Evolutionary conservation across 2,888 invertebrate species (phyloP), one percentile per base, ranked within the genome.

Genomic region (Germaria angustata): DNA sequence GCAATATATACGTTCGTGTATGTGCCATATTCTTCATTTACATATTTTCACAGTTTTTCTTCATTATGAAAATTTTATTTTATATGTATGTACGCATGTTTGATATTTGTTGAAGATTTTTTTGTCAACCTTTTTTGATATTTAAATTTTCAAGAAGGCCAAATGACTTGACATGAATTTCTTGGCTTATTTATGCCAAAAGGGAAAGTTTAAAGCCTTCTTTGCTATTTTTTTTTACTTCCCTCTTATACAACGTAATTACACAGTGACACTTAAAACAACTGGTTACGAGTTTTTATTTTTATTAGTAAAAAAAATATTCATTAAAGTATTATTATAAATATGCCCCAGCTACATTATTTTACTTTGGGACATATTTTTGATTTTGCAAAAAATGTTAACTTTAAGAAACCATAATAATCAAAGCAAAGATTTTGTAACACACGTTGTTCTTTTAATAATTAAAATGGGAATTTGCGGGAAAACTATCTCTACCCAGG

Each of bases 61-160:
- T 80, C 61, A 80, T 63, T 75, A 63, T 75, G 46, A 65, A 32
- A 71, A 34, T 65, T 51, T n/a, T 75, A 36, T 63, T n/a, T 15
- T 72, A 68, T 63, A 65, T 71, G 39, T 55, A n/a, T n/a, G n/a
- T n/a, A n/a, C n/a, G n/a, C n/a, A n/a, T n/a, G 49, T 66, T 28
- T 22, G 34, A 34, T 53, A 65, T 34, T 51, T 17, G 51, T 44
- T 11, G 8, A 34, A 32, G 53, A 15, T 28, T 53, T 63, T 49
- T 28, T 7, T 7, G 55, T 15, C 49, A n/a, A 15, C 36, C 17
- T 59, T 68, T 20, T 73, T 34, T 51, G 24, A n/a, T 49, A 51
- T 80, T 80, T 68, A 59, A 80, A 68, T 80, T 68, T 73, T n/a
- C 9, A 61, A 68, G 61, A 53, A 59, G 51, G 59, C 22, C 65